phyloP scores from a whole-genome alignment of 1,140 invertebrate species.

The Drosophila lacertosa region DNA sequence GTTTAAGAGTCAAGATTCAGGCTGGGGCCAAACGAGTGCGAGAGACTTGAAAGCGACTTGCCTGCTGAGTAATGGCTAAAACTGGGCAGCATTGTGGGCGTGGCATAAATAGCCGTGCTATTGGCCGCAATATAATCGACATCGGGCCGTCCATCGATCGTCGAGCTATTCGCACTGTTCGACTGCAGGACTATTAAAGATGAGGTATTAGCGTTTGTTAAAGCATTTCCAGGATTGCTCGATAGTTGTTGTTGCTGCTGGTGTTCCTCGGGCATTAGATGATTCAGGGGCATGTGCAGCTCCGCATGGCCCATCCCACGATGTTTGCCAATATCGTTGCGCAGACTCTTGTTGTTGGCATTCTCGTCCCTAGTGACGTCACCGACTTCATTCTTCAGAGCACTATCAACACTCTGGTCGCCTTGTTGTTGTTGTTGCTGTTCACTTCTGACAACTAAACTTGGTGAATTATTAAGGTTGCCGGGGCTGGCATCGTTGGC shows the following conservation, averaged over 20 bases:
- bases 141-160: constrained; percentile 66
- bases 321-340: constrained; percentile 17
- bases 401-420: neutral
- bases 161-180: constrained; percentile 24
- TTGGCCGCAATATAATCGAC: constrained; percentile 83
- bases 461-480: constrained; percentile 21
- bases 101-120: constrained; percentile 84
- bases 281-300: constrained; percentile 17
- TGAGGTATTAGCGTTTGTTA: constrained; percentile 33
- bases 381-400: constrained; percentile 36
- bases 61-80: constrained; percentile 90
- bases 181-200: constrained; percentile 9
- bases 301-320: constrained; percentile 4
- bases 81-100: constrained; percentile 88
- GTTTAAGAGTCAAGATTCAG: constrained; percentile 4
- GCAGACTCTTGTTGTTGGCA: constrained; percentile 24
- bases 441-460: constrained; percentile 1
- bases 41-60: constrained; percentile 84
- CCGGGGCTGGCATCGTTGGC: constrained; percentile 12
- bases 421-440: no score
- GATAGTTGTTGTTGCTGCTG: constrained; percentile 28
- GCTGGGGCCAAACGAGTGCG: constrained; percentile 11
- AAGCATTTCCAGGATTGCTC: constrained; percentile 20
- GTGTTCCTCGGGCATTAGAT: constrained; percentile 30
- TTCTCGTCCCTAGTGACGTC: constrained; percentile 12